A percentile compares a stretch with the other conserved stretches of the same genome.
Conservation (phyloP, 2,797 vertebrate species). For the Schizopygopsis pylzovi region DNA sequence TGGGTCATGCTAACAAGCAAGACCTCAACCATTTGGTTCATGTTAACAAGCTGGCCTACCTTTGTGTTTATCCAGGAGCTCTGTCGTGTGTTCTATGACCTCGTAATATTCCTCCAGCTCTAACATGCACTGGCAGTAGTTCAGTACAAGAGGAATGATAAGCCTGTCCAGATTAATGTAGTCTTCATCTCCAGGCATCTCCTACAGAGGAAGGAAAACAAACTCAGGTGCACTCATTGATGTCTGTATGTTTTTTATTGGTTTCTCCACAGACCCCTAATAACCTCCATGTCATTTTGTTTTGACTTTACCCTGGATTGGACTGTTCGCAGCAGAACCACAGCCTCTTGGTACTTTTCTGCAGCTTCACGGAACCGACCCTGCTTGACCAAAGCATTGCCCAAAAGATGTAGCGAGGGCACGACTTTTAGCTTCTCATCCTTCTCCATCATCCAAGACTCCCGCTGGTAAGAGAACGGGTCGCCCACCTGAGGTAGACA, state of each 20-base stretch:
- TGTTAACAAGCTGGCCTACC: constrained; percentile 64
- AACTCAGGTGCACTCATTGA: constrained; percentile 1
- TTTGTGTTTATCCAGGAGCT: constrained; percentile 81
- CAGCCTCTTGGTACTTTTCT: constrained; percentile 86
- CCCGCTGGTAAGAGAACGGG: constrained; percentile 83
- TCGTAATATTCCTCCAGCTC: constrained; percentile 83
- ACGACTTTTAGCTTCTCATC: constrained; percentile 86
- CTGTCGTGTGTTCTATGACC: constrained; percentile 78
- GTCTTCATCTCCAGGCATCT: constrained; percentile 82
- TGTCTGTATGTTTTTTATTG: not conserved
- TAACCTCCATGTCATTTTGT: not conserved
- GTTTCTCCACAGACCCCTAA: not conserved
- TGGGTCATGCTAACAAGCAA: not conserved
- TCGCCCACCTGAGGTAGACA: constrained; percentile 81
- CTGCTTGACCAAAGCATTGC: constrained; percentile 83
- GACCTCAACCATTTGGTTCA: not conserved
- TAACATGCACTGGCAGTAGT: constrained; percentile 85
- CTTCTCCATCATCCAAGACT: constrained; percentile 90
- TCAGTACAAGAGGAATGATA: constrained; percentile 80
- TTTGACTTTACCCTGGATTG: constrained; percentile 83
- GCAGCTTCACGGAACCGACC: constrained; percentile 79
- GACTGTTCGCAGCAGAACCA: constrained; percentile 86
- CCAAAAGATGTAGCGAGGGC: constrained; percentile 83
- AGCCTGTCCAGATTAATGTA: constrained; percentile 79
- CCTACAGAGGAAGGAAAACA: constrained; percentile 67